Base-by-base conservation (phyloP, 2,888 invertebrate genomes). In the Odontocerum albicorne region DNA sequence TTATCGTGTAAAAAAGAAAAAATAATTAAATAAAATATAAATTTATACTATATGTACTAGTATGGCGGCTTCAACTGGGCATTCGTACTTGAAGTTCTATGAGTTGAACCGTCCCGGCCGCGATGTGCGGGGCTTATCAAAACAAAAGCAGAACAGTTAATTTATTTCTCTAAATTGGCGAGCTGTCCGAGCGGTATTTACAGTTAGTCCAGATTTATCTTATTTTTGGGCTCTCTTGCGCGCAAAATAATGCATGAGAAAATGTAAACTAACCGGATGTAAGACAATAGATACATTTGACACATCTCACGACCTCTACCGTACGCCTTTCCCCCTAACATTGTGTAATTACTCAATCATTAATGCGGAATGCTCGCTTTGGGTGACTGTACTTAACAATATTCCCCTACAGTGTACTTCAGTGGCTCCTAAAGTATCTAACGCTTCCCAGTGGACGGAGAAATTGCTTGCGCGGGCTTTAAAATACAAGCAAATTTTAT, bases 301-400 rank as follows among this genome's bases (percentile, higher is more conserved):
- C 47, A 47, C 47, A 47, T 54, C 54, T 40, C 54, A 54, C 54
- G 54, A 54, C 54, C 54, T 47, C 46, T 43, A 39, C 49, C 31
- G 49, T 21, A 20, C 42, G 21, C 42, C 49, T 49, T 17, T 42
- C 38, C 20, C 40, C 43, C 31, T 33, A 20, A 44, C 16, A 35
- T 13, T 19, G 21, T 51, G 27, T 51, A 51, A 51, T 51, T 51
- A 51, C 50, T 51, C 50, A 35, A 33, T 32, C 50, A 51, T 51
- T 51, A 43, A 51, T 51, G 16, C 31, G 43, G 43, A 38, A 51
- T 51, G 50, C 43, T 17, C 36, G 17, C 43, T 49, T 35, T 46
- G 46, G 33, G 22, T 16, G 46, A 19, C 33, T 46, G n/a, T 12
- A 35, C 17, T 17, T 16, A 33, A 35, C 21, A 10, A 21, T 19